These are phyloP conservation scores for Limnephilus lunatus DNA, from an alignment of 2,888 invertebrate species.

Conservation along the genomic window DNA sequence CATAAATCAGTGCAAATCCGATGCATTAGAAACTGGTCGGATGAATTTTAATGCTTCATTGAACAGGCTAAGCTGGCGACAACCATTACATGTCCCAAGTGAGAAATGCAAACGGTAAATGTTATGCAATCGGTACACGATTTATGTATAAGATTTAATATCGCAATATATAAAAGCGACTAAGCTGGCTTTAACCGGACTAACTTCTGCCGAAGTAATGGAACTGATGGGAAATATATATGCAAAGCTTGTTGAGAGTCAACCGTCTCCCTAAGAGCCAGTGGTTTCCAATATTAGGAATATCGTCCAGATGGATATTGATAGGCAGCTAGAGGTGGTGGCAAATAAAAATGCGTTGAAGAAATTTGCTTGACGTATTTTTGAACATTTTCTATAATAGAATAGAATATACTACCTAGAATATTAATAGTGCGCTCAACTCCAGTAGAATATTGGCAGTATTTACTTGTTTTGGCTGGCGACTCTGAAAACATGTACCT, in stretches of 20 bases:
- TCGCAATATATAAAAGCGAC: background rate
- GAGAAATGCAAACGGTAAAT: constrained; percentile 29
- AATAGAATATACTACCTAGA: no score
- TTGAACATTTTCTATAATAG: no score
- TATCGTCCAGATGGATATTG: background rate
- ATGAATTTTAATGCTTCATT: constrained; percentile 37
- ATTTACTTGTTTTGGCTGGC: no score
- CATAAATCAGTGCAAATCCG: constrained; percentile 40
- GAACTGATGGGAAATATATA: background rate
- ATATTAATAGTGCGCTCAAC: no score
- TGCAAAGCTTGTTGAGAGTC: background rate
- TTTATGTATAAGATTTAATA: background rate
- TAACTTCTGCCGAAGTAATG: background rate
- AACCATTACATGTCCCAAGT: background rate
- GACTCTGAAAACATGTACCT: no score
- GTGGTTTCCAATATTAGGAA: background rate
- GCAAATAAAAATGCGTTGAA: background rate
- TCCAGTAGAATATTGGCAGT: no score
- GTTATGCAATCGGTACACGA: background rate
- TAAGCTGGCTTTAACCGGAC: background rate
- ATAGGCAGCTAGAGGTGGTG: background rate
- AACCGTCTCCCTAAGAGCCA: background rate
- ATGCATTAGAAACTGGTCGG: background rate
- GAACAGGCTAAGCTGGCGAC: constrained; percentile 16
- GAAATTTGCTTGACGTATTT: no score